These are phyloP conservation scores for Sericinus montela DNA, from an alignment of 2,888 invertebrate genomes.

Conservation along the genomic window DNA sequence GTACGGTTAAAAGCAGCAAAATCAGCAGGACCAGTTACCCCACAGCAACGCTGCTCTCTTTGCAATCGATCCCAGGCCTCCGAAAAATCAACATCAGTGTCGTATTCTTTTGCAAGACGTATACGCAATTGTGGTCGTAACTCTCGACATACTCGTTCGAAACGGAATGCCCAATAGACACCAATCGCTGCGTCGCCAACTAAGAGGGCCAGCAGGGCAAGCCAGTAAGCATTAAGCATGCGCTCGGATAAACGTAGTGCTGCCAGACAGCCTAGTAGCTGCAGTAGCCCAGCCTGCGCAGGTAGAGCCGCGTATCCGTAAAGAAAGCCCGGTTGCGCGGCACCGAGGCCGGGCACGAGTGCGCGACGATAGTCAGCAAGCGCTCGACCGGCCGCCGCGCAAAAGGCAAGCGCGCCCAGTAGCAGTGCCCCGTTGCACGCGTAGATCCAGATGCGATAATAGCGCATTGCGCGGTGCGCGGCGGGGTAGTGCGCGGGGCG, in stretches of 20 bases:
- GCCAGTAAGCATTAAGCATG: constrained; percentile 91
- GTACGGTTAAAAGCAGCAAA: constrained; percentile 67
- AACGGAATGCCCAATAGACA: constrained; percentile 90
- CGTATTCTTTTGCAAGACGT: constrained; percentile 84
- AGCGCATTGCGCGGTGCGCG: constrained; percentile 83
- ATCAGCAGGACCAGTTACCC: constrained; percentile 82
- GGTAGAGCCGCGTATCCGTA: constrained; percentile 91
- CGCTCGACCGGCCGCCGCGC: constrained; percentile 86
- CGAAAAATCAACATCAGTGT: constrained; percentile 84
- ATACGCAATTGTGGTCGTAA: constrained; percentile 83
- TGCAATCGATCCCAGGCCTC: constrained; percentile 89
- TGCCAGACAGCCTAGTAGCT: constrained; percentile 89
- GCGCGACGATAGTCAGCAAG: constrained; percentile 85
- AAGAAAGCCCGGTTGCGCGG: constrained; percentile 89
- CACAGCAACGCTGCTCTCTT: constrained; percentile 87
- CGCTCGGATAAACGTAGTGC: constrained; percentile 89
- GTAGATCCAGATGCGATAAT: constrained; percentile 95
- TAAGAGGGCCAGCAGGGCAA: constrained; percentile 86
- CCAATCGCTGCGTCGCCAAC: constrained; percentile 92
- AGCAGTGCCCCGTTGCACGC: constrained; percentile 93
- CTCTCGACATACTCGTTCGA: constrained; percentile 86
- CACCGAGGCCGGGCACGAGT: constrained; percentile 85
- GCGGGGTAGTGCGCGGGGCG: constrained; percentile 72
- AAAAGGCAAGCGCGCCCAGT: constrained; percentile 89
- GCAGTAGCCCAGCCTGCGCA: constrained; percentile 84